Base-by-base conservation (phyloP, 2,113 vertebrate species). In the Agapornis roseicollis region DNA sequence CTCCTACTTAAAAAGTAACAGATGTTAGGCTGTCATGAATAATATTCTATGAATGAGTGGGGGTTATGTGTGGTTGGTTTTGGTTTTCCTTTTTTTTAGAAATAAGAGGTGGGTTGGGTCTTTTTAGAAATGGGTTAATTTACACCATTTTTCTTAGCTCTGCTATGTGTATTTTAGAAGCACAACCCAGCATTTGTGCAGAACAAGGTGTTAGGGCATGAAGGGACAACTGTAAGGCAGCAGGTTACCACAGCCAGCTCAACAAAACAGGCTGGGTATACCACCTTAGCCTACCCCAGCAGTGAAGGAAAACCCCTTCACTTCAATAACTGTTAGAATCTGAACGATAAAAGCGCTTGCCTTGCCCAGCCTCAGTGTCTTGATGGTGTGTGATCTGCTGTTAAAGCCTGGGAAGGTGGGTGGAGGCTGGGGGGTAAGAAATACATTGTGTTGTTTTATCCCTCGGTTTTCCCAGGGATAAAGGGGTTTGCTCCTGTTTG, bases 11-110 rank as follows among this genome's bases (percentile, higher is more conserved):
- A 49, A 90, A 83, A 83, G 44, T 73, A 80, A 79, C 79, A 85
- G 53, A 85, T 83, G 37, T 80, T 78, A 92, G 53, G 41, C 60
- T 86, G 49, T 23, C 24, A 31, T 42, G 63, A 90, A 95, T 73
- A 88, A 83, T 47, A 74, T 10, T 85, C 29, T 55, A 19, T 61
- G 80, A 83, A 55, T 23, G 72, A 31, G 56, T 58, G 22, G 33
- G 33, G 13, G 56, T 58, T 58, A 33, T 35, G 56, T 58, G 56
- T 58, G 56, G 56, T 58, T 58, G 56, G 5, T 2, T 2, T 41
- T 60, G 42, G 41, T 37, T 13, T 18, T 71, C 55, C n/a, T n/a
- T 47, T 61, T 46, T 82, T 83, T 70, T 65, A 49, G 52, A 77
- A 85, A 70, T 19, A 6, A 80, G 35, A 61, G 17, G 3, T 77